Conservation (phyloP, 2,113 vertebrate species). For the Hiodon alosoides region DNA sequence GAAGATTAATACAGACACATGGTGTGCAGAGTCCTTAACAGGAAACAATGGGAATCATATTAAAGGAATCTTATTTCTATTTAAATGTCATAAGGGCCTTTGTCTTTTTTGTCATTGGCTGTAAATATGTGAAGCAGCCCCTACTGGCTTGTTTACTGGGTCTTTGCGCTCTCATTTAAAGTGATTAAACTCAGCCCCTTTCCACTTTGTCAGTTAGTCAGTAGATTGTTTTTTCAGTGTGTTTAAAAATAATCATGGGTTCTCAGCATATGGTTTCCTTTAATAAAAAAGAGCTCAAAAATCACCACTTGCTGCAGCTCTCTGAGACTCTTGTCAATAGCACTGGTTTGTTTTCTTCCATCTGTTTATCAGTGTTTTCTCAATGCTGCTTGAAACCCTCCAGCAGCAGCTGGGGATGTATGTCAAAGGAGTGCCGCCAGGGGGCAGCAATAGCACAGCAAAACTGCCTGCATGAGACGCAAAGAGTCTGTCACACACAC, state of each 20-base stretch:
- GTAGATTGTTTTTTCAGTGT: no score
- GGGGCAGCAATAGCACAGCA: slow-evolving; percentile 22
- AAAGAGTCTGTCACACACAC: background rate
- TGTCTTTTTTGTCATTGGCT: slow-evolving; percentile 1
- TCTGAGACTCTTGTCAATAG: no score
- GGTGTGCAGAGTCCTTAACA: no score
- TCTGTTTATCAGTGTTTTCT: background rate
- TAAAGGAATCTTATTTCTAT: no score
- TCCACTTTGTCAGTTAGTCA: background rate
- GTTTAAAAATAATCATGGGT: no score
- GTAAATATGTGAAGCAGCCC: slow-evolving; percentile 4
- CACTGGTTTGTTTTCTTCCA: background rate
- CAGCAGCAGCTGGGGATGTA: background rate
- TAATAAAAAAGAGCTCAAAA: no score
- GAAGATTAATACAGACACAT: no score
- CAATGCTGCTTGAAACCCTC: no score
- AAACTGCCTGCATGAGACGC: slow-evolving; percentile 13
- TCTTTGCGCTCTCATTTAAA: background rate
- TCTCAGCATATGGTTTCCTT: no score
- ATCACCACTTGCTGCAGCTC: no score
- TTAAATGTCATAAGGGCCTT: slow-evolving; percentile 11
- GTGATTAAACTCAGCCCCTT: slow-evolving; percentile 1
- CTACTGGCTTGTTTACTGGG: background rate
- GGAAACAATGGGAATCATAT: no score
- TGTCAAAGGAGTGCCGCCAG: background rate